Base-by-base conservation (phyloP, 2,888 invertebrate species). In the Ichneumon xanthorius region DNA sequence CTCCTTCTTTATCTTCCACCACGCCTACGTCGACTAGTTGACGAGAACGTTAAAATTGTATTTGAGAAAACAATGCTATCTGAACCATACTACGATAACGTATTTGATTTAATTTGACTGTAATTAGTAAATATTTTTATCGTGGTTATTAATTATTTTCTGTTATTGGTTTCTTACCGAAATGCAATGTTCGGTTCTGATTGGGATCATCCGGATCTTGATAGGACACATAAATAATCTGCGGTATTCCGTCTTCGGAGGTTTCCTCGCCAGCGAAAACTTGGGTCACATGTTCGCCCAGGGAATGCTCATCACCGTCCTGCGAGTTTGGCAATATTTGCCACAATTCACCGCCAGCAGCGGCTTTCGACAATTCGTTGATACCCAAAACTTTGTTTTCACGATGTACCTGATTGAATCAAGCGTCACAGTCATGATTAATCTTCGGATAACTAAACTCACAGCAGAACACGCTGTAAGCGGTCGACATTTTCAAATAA, bases 211-310 rank as follows among this genome's bases (percentile, higher is more conserved):
- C 92, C 22, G 94, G 92, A 88, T 95, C 94, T 86, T 95, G 94
- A 88, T 95, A 95, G 2, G 95, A 94, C 0, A 95, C 94, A 85
- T 95, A 95, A 84, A 95, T 94, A 78, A 95, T 94, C 88, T 95
- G 95, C 40, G 94, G 94, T 19, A 92, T 91, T 19, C 91, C 93
- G 82, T 94, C 94, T 58, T 89, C 92, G 4, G 91, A 89, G 9
- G 90, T 84, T 80, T 93, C 92, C 19, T 93, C 92, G 5, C 90
- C 86, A 3, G 89, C 80, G 40, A 93, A 92, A 11, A 92, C 92
- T 86, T 93, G 92, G 6, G 91, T 82, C 78, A 94, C 89, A 83
- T 93, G 92, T 73, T 92, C 90, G 2, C 87, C 86, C 0, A 93
- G 85, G 2, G 89, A 85, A 77, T 89, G 89, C 4, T 88, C 90